Percentiles rank a stretch among this genome's conserved stretches.
Conservation (phyloP, 2,888 invertebrate species). For the Thecocarcelia acutangulata region DNA sequence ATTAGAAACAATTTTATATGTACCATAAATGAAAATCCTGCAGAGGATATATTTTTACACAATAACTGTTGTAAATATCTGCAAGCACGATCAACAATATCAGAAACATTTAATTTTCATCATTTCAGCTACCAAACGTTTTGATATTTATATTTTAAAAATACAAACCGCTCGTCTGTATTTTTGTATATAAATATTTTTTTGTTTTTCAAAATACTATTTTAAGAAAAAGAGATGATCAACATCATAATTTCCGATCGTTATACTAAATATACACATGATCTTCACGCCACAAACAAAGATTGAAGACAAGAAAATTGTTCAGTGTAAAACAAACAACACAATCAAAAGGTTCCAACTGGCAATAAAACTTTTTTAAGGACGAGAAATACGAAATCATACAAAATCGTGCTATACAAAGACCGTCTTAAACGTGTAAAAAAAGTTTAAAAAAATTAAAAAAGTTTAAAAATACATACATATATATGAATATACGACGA, state of each 20-base stretch:
- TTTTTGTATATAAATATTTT: too few species aligned
- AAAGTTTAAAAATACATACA: constrained; percentile 8
- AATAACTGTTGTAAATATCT: too few species aligned
- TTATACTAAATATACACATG: constrained; percentile 47
- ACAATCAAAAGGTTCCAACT: constrained; percentile 52
- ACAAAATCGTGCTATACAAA: too few species aligned
- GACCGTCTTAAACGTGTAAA: neutral
- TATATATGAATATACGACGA: neutral
- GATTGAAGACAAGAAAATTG: constrained; percentile 19
- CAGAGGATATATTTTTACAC: too few species aligned
- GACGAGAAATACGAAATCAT: neutral
- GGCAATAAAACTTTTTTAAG: constrained; percentile 3
- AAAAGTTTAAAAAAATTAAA: neutral
- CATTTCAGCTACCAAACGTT: constrained; percentile 21
- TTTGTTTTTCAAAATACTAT: constrained; percentile 74
- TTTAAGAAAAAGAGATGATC: constrained; percentile 73
- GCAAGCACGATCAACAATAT: neutral
- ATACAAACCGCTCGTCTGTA: constrained; percentile 22
- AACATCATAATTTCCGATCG: constrained; percentile 63
- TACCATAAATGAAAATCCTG: too few species aligned
- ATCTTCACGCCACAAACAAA: constrained; percentile 62
- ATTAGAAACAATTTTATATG: too few species aligned
- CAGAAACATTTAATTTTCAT: constrained; percentile 11
- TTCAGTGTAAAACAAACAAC: constrained; percentile 62
- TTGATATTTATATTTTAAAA: constrained; percentile 72